Evolutionary conservation across 1,140 invertebrate genomes (phyloP), one percentile per base, ranked within the genome.

Genomic region (Hylaeus volcanicus): DNA sequence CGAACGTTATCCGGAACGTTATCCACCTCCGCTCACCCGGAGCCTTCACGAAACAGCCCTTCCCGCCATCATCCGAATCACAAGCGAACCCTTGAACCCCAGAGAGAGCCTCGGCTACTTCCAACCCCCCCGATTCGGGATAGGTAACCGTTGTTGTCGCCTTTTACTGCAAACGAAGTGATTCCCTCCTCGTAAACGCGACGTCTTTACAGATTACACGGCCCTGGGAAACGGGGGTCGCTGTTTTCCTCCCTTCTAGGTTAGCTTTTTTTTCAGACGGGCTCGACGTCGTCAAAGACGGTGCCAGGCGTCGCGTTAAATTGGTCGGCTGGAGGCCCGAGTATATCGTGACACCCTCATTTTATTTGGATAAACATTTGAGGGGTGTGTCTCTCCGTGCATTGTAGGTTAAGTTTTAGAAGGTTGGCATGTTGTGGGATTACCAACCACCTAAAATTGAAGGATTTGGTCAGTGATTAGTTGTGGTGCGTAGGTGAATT

Each of bases 101-200:
- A 73, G 72, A 79, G 48, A 71, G 37, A 39, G 15, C 48, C 51
- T 45, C 69, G 26, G 63, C 55, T 73, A 56, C 70, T 73, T 76
- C 53, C 68, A 58, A 79, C 68, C 86, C 78, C 85, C 61, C 61
- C 55, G 65, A 75, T 63, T 69, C 75, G 70, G 45, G 26, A 74
- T 76, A 81, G 82, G 84, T 86, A 85, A 83, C 81, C 85, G 87
- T 89, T 90, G 87, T 91, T 92, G 90, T 91, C 92, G 87, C 88
- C 90, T 93, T 93, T 93, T 93, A 93, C 92, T 92, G 90, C 92
- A 93, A 93, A 92, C 92, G 88, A 93, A 93, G 92, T 93, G 92
- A 93, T 93, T 93, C 90, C 86, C 92, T 89, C 89, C 88, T 93
- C 92, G 92, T 93, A 93, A 93, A 93, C 86, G 88, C 88, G 88